phyloP scores from a whole-genome alignment of 2,888 invertebrate genomes.

The Notocelia uddmanniana region DNA sequence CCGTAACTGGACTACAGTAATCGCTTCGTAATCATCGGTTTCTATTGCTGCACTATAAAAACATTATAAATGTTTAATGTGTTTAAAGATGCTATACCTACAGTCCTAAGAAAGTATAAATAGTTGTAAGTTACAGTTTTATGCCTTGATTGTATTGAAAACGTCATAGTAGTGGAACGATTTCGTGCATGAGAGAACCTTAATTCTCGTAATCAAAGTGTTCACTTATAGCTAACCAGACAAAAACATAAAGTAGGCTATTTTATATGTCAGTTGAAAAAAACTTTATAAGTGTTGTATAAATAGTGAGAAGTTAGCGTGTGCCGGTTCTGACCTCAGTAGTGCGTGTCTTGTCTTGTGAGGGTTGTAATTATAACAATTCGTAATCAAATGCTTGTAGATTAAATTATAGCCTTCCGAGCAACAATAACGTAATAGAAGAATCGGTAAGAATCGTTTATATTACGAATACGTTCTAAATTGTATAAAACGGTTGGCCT shows the following conservation, averaged over 20 bases:
- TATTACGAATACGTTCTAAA: neutral
- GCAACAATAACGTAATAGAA: neutral
- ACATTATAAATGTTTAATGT: conserved; percentile 45
- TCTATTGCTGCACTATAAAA: conserved; percentile 41
- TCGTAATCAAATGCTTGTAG: conserved; percentile 66
- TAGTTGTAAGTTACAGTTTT: neutral
- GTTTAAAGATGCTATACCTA: neutral
- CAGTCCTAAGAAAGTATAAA: neutral
- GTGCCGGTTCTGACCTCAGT: conserved; percentile 38
- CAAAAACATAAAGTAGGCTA: conserved; percentile 2
- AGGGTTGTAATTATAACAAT: conserved; percentile 68
- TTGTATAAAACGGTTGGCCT: neutral
- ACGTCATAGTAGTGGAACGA: neutral
- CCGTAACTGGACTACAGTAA: conserved; percentile 40
- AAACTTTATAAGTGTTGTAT: conserved; percentile 15
- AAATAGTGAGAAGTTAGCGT: conserved; percentile 38
- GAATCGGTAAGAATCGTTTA: neutral
- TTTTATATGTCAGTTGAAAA: conserved; percentile 13
- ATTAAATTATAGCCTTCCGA: conserved; percentile 71
- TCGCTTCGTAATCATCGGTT: conserved; percentile 43
- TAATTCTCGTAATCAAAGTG: neutral
- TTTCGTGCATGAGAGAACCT: conserved; percentile 1
- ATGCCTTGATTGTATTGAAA: neutral
- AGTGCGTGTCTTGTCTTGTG: conserved; percentile 46
- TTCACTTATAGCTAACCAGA: conserved; percentile 13